phyloP scores from a whole-genome alignment of 2,113 vertebrate genomes.

The Carassius carassius region DNA sequence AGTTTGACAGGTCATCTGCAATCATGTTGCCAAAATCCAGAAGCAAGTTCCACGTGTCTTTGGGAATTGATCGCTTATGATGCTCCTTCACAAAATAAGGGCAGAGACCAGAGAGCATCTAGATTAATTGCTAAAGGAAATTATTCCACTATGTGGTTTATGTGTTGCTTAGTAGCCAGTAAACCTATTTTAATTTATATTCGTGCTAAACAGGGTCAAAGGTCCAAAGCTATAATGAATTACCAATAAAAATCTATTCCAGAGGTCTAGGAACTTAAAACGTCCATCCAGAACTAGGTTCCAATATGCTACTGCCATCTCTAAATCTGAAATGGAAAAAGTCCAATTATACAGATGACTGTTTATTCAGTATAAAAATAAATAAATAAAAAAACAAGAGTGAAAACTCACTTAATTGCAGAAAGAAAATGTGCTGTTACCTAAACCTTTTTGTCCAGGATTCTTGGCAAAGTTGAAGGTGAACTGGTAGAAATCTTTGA shows the following conservation, averaged over 20 bases:
- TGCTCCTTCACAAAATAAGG: constrained; percentile 79
- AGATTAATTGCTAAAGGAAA: constrained; percentile 10
- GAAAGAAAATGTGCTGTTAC: constrained; percentile 69
- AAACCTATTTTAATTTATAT: not conserved
- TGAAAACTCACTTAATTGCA: not conserved
- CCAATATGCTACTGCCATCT: constrained; percentile 98
- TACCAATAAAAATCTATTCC: constrained; percentile 96
- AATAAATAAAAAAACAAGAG: not conserved
- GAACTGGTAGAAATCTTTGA: constrained; percentile 97
- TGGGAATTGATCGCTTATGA: constrained; percentile 95
- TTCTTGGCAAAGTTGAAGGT: constrained; percentile 97
- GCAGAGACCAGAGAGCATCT: not conserved
- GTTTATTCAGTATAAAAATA: not conserved
- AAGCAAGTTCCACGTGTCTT: constrained; percentile 96
- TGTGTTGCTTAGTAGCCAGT: not conserved
- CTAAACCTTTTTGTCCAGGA: constrained; percentile 93
- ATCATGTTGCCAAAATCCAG: constrained; percentile 97
- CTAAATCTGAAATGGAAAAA: constrained; percentile 82
- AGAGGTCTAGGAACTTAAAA: constrained; percentile 97
- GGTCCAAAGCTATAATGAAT: constrained; percentile 49
- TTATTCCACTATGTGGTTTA: not conserved
- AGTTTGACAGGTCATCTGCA: constrained; percentile 96
- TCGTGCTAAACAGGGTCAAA: not conserved
- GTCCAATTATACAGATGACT: not conserved
- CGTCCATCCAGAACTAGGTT: constrained; percentile 92